A percentile compares a stretch with the other conserved stretches of the same genome.
phyloP scores from a whole-genome alignment of 2,888 invertebrate genomes.

The Timema cristinae region DNA sequence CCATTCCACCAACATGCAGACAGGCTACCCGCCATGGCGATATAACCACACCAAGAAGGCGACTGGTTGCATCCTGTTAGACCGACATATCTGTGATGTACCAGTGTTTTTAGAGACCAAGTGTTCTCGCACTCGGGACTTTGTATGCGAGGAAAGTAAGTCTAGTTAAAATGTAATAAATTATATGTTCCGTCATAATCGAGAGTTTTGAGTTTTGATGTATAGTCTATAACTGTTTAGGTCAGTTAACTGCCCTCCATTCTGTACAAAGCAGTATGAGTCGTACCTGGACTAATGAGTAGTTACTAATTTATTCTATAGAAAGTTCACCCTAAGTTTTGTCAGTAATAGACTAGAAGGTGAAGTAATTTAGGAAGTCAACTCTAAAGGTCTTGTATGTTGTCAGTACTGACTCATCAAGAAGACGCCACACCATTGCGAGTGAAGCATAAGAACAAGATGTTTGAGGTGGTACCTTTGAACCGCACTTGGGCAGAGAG shows the following conservation, averaged over 20 bases:
- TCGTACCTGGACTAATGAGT: no score
- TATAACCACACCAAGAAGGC: not conserved
- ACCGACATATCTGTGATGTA: not conserved
- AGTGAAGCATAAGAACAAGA: not conserved
- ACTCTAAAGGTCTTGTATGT: not conserved
- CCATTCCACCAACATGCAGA: not conserved
- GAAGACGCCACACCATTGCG: not conserved
- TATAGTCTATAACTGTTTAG: no score
- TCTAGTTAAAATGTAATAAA: not conserved
- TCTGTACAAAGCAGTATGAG: no score
- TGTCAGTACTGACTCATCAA: not conserved
- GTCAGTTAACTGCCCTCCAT: no score
- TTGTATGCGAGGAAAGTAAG: not conserved
- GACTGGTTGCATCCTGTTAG: not conserved
- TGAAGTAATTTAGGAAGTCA: no score
- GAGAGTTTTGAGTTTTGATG: no score
- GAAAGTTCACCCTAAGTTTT: no score
- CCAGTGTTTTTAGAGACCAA: not conserved
- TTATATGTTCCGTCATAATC: no score
- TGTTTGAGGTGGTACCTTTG: constrained; percentile 2
- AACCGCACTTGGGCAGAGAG: not conserved
- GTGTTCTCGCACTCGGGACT: constrained; percentile 3
- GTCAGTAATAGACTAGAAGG: no score
- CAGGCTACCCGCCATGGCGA: constrained; percentile 1
- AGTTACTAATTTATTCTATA: no score